These are phyloP conservation scores for Danio rerio DNA, from an alignment of 2,113 vertebrate species.

Conservation along the genomic window DNA sequence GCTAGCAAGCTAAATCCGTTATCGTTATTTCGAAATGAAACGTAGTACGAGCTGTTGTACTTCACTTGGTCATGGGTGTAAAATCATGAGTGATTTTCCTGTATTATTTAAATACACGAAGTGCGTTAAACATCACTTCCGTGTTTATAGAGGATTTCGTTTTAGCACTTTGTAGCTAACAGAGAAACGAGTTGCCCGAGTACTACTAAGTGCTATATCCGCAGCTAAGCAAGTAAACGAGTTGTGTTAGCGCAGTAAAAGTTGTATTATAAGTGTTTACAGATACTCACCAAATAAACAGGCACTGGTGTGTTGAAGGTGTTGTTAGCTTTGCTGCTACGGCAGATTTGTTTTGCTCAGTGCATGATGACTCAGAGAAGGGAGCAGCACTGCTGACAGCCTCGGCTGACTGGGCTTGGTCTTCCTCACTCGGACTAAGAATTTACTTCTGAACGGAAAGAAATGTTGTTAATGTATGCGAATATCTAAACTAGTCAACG, in stretches of 20 bases:
- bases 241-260: not conserved
- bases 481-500: not conserved
- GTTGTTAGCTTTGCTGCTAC: constrained; percentile 35
- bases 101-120: not conserved
- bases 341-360: constrained; percentile 35
- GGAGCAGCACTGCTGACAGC: constrained; percentile 24
- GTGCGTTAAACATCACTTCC: not conserved
- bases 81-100: constrained; percentile 1
- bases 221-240: not conserved
- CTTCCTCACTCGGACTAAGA: not conserved
- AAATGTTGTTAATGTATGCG: not conserved
- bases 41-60: not conserved
- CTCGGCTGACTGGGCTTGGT: not conserved
- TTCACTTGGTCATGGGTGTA: not conserved
- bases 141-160: not conserved
- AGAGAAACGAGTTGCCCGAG: not conserved
- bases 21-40: not conserved
- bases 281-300: constrained; percentile 26
- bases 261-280: not conserved
- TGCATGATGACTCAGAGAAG: constrained; percentile 30
- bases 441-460: not conserved
- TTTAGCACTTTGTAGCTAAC: constrained; percentile 31
- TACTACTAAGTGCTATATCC: not conserved
- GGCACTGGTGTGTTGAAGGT: not conserved
- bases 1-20: constrained; percentile 10